Evolutionary conservation across 2,113 vertebrate genomes (phyloP), one percentile per base, ranked within the genome.

Genomic region (Sander lucioperca): DNA sequence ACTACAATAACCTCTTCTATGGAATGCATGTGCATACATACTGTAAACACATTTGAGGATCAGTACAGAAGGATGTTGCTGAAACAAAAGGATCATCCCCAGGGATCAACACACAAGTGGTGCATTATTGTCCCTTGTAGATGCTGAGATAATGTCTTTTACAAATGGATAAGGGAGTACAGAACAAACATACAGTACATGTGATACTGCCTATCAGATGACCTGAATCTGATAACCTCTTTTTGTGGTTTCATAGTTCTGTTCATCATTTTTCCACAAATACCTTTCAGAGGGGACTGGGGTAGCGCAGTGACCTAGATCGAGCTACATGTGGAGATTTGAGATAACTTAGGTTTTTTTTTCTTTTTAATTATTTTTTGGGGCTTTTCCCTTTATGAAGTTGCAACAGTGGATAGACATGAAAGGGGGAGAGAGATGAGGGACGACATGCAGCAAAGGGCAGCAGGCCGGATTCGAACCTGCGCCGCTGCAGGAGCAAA

Each of bases 181-280:
- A 63, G 0, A 51, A 72, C 57, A 77, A 45, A 80, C 25, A 4
- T 19, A 30, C 3, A 58, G 16, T 19, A 30, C 3, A 58, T 21
- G 30, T 50, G 27, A 85, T 72, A 54, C n/a, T n/a, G 48, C 4
- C 23, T 74, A 76, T 75, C 66, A 68, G 77, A 79, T 86, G 79
- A 82, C 71, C 73, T 23, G 54, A 85, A 87, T 74, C 53, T 62
- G 81, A 87, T 76, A 71, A 80, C 50, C 25, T 47, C 15, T 50
- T 62, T 84, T 77, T 85, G 61, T 86, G 3, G 7, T 59, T 75
- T 64, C 62, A 79, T 23, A 70, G 19, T n/a, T 61, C 18, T 67
- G 48, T 67, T 54, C 25, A 43, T 61, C 0, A 11, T 57, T 69
- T 73, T 79, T 83, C 33, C 69, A 75, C 23, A 0, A 45, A 79